These are phyloP conservation scores for Amphiura filiformis DNA, from an alignment of 35 echinoderm and acorn worm species.

Conservation along the genomic window DNA sequence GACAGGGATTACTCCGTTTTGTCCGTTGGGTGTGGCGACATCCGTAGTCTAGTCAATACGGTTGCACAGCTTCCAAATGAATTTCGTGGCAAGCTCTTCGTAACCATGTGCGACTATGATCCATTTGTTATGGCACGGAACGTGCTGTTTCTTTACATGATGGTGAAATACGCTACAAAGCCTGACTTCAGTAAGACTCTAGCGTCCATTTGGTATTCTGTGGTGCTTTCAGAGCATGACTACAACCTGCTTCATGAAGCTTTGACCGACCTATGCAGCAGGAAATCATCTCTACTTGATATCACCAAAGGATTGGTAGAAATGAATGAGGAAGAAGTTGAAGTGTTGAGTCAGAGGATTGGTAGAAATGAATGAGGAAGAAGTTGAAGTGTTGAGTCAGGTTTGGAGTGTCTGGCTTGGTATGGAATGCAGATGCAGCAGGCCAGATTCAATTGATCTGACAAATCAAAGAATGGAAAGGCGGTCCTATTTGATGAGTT, in stretches of 20 bases:
- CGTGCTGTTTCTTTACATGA: slow-evolving; percentile 47
- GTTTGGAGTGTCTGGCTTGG: slow-evolving; percentile 46
- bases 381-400: slow-evolving; percentile 18
- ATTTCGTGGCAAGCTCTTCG: slow-evolving; percentile 37
- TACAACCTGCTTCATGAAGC: slow-evolving; percentile 29
- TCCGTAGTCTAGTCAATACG: slow-evolving; percentile 47
- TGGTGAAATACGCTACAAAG: background rate
- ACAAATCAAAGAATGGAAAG: slow-evolving; percentile 4
- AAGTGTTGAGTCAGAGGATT: slow-evolving; percentile 17
- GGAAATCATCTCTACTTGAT: background rate
- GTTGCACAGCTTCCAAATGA: slow-evolving; percentile 35
- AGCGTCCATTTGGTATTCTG: slow-evolving; percentile 52
- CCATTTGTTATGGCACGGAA: slow-evolving; percentile 64
- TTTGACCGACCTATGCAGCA: slow-evolving; percentile 13
- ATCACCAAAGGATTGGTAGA: slow-evolving; percentile 21
- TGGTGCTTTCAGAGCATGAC: slow-evolving; percentile 31
- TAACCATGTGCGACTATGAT: slow-evolving; percentile 51
- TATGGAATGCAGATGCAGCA: slow-evolving; percentile 12
- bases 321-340: background rate
- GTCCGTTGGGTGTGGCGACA: slow-evolving; percentile 52
- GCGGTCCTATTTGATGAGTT: background rate
- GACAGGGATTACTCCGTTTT: slow-evolving; percentile 29
- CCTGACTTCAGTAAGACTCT: background rate
- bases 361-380: background rate
- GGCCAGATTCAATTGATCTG: background rate